Base-by-base conservation (phyloP, 2,888 invertebrate genomes). In the Catocala fraxini region DNA sequence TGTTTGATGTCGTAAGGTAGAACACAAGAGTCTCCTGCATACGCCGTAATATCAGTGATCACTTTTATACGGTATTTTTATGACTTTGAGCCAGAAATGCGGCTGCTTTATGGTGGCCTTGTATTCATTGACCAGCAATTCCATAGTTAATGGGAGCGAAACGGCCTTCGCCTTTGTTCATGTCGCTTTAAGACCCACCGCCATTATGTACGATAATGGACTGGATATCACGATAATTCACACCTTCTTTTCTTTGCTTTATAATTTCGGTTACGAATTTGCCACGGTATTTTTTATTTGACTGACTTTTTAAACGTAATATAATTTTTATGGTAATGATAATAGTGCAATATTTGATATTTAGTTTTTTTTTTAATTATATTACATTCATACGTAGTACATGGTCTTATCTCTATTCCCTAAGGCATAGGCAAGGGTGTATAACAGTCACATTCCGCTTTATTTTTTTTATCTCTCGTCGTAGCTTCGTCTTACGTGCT, bases 151-250 rank as follows among this genome's bases (percentile, higher is more conserved):
- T 62, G 52, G 56, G 33, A 34, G 52, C 46, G 56, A 61, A 61
- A 61, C 34, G 56, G 61, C 39, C 51, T 34, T 15, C 42, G 56
- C 56, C 35, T 56, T 61, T 61, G 61, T 61, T 61, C 61, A 47
- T 56, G 47, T 56, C 52, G 13, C 47, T 61, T 56, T 61, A 52
- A 56, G 61, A 52, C 42, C 47, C 56, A n/a, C 34, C 25, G 51
- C 56, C 47, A 61, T 61, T 61, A 61, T 61, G 56, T 42, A 56
- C 61, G 56, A 61, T 61, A 61, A 56, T 61, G 61, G 56, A 47
- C 61, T 46, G 47, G 51, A 56, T 56, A 56, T 61, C 13, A 42
- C 52, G 56, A 56, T 61, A 61, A 61, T 61, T 61, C 48, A 61
- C 47, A 56, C 56, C 59, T 39, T 56, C 59, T 39, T 56, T n/a